Evolutionary conservation across 2,888 invertebrate genomes (phyloP).

Genomic region (Disparrhopalites patrizii): DNA sequence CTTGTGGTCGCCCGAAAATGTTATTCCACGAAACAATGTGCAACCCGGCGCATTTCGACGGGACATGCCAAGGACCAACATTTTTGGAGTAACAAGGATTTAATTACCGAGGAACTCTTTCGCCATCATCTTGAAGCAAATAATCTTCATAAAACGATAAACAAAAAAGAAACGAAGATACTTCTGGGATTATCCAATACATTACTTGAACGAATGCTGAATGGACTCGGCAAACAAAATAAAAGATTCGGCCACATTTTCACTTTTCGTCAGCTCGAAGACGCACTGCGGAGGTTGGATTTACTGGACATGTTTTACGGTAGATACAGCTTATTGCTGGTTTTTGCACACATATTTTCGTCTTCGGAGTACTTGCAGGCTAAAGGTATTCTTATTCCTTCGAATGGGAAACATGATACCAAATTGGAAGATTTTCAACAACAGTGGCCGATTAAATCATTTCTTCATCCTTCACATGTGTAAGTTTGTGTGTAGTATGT

Average conservation of each 20-base stretch:
- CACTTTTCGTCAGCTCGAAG: conserved; percentile 3
- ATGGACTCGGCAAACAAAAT: neutral
- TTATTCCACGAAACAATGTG: too few relatives aligned
- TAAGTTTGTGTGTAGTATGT: too few relatives aligned
- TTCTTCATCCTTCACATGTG: too few relatives aligned
- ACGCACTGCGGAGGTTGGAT: neutral
- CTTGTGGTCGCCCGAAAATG: too few relatives aligned
- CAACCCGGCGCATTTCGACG: too few relatives aligned
- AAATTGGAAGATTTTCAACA: neutral
- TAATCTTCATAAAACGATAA: too few relatives aligned
- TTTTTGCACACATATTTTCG: neutral
- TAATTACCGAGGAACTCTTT: too few relatives aligned
- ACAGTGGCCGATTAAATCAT: too few relatives aligned
- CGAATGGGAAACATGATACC: neutral
- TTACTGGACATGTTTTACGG: neutral
- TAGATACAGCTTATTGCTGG: neutral
- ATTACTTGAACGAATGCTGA: neutral
- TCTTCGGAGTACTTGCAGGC: neutral
- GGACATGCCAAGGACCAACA: too few relatives aligned
- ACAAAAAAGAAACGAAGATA: too few relatives aligned
- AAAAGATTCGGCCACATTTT: neutral
- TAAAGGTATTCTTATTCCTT: conserved; percentile 3
- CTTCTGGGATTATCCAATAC: neutral
- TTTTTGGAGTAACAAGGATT: too few relatives aligned
- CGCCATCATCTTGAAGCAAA: too few relatives aligned